These are phyloP conservation scores for Meriones psammophilus DNA, from an alignment of 2,797 vertebrate genomes.

Conservation along the genomic window DNA sequence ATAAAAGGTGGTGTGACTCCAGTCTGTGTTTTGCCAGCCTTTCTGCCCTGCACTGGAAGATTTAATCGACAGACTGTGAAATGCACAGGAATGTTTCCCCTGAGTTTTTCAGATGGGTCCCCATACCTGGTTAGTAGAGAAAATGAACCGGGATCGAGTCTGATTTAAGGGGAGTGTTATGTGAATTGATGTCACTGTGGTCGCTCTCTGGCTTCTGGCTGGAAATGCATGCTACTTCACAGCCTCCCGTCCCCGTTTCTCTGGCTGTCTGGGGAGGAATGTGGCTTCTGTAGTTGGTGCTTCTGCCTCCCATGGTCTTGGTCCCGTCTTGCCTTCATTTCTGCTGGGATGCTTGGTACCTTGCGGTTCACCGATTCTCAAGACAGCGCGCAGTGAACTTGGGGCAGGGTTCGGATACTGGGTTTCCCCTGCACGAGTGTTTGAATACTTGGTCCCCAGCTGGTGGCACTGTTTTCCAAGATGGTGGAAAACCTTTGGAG, in stretches of 20 bases:
- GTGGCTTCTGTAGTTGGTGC: background rate
- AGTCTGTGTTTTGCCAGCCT: background rate
- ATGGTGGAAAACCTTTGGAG: background rate
- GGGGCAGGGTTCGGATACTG: background rate
- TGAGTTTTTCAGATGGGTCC: background rate
- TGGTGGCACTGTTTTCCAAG: background rate
- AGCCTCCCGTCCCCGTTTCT: background rate
- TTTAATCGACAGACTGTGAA: background rate
- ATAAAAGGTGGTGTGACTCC: background rate
- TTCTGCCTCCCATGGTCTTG: background rate
- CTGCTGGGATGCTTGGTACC: background rate
- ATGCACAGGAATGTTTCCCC: background rate
- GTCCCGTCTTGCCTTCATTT: background rate
- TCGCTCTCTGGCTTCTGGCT: background rate
- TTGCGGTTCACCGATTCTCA: background rate
- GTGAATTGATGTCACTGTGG: background rate
- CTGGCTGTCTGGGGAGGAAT: too few species aligned
- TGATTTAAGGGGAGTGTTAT: background rate
- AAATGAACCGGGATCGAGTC: background rate
- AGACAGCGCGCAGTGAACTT: background rate
- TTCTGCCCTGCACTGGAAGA: slow-evolving; percentile 31
- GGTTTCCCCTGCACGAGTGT: background rate
- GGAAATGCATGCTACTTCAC: background rate
- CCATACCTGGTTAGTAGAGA: background rate
- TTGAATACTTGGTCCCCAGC: background rate